Percentiles rank a stretch among this genome's conserved stretches.
Conservation (phyloP, 2,888 invertebrate species). For the Taphrorychus bicolor region DNA sequence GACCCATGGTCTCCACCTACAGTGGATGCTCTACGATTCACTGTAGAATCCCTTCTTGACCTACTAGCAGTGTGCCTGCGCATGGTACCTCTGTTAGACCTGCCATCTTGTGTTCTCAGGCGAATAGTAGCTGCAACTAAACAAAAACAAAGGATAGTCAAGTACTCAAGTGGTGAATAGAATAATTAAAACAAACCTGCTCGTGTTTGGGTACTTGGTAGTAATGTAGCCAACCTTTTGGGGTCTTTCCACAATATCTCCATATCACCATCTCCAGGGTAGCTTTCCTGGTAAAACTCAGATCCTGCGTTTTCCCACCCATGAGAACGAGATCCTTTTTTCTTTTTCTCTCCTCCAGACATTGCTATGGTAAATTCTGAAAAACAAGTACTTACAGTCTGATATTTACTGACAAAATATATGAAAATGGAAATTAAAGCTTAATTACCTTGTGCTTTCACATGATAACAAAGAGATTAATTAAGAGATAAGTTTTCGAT, state of each 20-base stretch:
- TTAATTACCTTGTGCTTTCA: slow-evolving; percentile 17
- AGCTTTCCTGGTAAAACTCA: slow-evolving; percentile 86
- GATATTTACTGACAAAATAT: too few species aligned
- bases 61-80: slow-evolving; percentile 66
- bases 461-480: slow-evolving; percentile 14
- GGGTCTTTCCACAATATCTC: slow-evolving; percentile 76
- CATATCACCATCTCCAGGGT: slow-evolving; percentile 71
- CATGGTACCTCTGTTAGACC: slow-evolving; percentile 63
- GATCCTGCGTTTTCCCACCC: slow-evolving; percentile 87
- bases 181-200: slow-evolving; percentile 63
- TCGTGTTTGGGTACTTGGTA: slow-evolving; percentile 82
- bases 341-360: slow-evolving; percentile 68
- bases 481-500: slow-evolving; percentile 15
- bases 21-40: slow-evolving; percentile 63
- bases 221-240: slow-evolving; percentile 75
- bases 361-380: slow-evolving; percentile 51
- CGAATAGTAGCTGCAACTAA: slow-evolving; percentile 72
- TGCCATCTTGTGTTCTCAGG: slow-evolving; percentile 67
- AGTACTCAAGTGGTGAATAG: too few species aligned
- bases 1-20: slow-evolving; percentile 72
- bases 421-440: too few species aligned
- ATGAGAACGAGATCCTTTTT: slow-evolving; percentile 63
- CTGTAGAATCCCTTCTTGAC: slow-evolving; percentile 63
- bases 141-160: slow-evolving; percentile 34
- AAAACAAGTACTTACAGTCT: slow-evolving; percentile 9